Evolutionary conservation across 2,113 vertebrate genomes (phyloP).

Genomic region (Oenanthe melanoleuca): DNA sequence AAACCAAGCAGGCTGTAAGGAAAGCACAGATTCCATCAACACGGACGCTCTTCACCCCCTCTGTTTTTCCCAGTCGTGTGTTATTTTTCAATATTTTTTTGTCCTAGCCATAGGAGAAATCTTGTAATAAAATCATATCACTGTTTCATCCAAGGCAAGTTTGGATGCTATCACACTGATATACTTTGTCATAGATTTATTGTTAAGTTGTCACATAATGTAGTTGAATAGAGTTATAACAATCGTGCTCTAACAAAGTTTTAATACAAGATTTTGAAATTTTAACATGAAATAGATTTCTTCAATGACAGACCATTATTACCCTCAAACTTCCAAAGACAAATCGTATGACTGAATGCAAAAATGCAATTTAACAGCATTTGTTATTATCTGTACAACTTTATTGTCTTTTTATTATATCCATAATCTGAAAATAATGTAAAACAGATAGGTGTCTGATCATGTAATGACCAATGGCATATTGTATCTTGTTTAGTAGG

Average conservation of each 20-base stretch:
- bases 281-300: constrained; percentile 59
- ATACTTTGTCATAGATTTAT: constrained; percentile 69
- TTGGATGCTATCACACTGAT: constrained; percentile 64
- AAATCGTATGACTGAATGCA: constrained; percentile 48
- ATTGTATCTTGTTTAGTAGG: constrained; percentile 64
- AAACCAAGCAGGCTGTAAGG: neutral
- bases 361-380: constrained; percentile 31
- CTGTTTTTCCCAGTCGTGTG: neutral
- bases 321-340: constrained; percentile 51
- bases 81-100: constrained; percentile 62
- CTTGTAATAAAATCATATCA: constrained; percentile 66
- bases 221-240: constrained; percentile 59
- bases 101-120: constrained; percentile 58
- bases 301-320: constrained; percentile 54
- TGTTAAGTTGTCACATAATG: constrained; percentile 59
- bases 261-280: constrained; percentile 62
- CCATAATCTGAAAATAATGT: constrained; percentile 66
- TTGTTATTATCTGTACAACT: constrained; percentile 47
- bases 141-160: constrained; percentile 51
- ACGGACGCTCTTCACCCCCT: rapidly evolving
- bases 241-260: constrained; percentile 72
- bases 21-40: neutral
- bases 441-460: constrained; percentile 42
- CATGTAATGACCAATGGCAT: constrained; percentile 69
- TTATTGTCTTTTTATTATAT: constrained; percentile 63